phyloP scores from a whole-genome alignment of 2,888 invertebrate species.

The Bombylius discolor region DNA sequence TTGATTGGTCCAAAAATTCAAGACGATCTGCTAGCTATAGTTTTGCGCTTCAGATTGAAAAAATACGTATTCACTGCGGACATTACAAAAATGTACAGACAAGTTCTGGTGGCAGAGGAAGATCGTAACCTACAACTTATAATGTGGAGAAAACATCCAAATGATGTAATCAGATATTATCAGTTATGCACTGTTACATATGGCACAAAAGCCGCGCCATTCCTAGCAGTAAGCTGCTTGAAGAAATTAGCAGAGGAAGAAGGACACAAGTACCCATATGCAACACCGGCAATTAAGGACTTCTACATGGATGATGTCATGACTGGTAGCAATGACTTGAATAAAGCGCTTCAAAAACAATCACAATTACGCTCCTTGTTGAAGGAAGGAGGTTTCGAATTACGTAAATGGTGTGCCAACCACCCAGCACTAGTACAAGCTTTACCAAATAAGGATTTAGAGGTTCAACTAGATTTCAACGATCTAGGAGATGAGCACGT shows the following conservation, averaged over 20 bases:
- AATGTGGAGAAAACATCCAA: neutral
- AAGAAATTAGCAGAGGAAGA: neutral
- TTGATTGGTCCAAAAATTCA: neutral
- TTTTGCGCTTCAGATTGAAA: neutral
- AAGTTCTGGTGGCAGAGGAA: neutral
- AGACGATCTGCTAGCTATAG: neutral
- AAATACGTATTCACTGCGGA: neutral
- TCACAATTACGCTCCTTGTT: neutral
- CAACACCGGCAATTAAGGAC: neutral
- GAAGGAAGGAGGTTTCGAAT: neutral
- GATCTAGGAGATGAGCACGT: neutral
- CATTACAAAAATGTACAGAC: neutral
- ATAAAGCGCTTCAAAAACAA: neutral
- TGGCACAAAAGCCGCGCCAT: neutral
- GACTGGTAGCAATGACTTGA: neutral
- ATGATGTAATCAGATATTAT: neutral
- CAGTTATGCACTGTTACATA: neutral
- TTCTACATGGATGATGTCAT: conserved; percentile 5
- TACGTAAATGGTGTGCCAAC: neutral
- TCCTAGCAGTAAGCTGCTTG: neutral
- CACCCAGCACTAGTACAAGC: neutral
- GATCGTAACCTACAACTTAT: neutral
- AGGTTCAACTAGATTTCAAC: neutral
- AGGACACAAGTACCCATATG: neutral
- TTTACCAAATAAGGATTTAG: neutral